Evolutionary conservation across 2,888 invertebrate genomes (phyloP).

Genomic region (Diarsia rubi): DNA sequence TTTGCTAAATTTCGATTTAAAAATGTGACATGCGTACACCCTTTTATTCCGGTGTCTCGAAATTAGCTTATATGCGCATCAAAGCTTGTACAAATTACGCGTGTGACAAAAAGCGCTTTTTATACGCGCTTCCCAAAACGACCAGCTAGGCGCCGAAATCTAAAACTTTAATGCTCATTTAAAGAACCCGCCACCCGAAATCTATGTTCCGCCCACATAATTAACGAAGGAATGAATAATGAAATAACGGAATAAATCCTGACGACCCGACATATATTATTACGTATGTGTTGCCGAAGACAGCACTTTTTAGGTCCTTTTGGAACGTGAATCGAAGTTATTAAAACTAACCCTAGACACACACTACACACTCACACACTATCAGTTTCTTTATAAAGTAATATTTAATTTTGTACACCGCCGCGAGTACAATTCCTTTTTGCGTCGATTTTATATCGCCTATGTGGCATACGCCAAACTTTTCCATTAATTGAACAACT

Average conservation of each 20-base stretch:
- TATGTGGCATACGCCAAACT: constrained; percentile 25
- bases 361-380: background rate
- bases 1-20: too few species aligned
- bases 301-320: background rate
- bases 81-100: background rate
- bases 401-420: background rate
- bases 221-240: too few species aligned
- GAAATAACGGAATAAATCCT: too few species aligned
- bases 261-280: too few species aligned
- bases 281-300: background rate
- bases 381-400: background rate
- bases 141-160: too few species aligned
- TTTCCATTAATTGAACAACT: constrained; percentile 42
- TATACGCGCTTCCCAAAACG: background rate
- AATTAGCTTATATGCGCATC: background rate
- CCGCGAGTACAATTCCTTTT: background rate
- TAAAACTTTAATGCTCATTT: too few species aligned
- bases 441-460: background rate
- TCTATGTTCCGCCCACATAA: too few species aligned
- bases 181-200: too few species aligned
- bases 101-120: background rate
- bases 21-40: too few species aligned
- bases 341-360: background rate
- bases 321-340: background rate
- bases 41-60: too few species aligned